Conservation (phyloP, 2,797 vertebrate genomes). For the Acipenser ruthenus region DNA sequence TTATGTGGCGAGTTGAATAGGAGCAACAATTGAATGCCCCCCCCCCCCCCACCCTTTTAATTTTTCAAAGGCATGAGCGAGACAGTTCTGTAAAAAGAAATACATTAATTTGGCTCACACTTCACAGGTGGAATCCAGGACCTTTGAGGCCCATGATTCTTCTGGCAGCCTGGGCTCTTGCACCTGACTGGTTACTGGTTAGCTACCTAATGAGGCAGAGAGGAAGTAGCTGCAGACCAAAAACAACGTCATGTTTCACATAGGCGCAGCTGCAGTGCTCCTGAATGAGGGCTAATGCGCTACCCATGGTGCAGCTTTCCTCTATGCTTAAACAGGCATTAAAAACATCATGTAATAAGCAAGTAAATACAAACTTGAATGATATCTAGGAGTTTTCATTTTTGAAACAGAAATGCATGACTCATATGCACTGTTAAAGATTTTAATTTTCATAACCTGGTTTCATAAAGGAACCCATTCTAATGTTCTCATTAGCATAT, state of each 20-base stretch:
- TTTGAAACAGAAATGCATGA: no score
- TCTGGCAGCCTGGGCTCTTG: slow-evolving; percentile 30
- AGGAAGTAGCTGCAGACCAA: slow-evolving; percentile 26
- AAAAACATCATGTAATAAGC: no score
- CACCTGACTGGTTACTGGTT: slow-evolving; percentile 27
- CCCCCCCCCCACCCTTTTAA: slow-evolving; percentile 8
- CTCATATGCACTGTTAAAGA: no score
- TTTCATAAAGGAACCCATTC: no score
- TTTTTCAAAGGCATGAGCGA: slow-evolving; percentile 20
- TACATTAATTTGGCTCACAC: slow-evolving; percentile 55
- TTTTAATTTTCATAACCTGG: no score
- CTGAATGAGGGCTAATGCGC: neutral
- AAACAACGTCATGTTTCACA: neutral
- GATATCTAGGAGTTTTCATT: no score
- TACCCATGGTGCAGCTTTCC: neutral
- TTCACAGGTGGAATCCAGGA: slow-evolving; percentile 47
- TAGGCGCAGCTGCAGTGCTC: neutral
- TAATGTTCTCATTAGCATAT: no score
- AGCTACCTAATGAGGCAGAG: slow-evolving; percentile 38
- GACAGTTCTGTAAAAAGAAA: slow-evolving; percentile 53
- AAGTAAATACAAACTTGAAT: no score
- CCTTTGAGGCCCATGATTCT: slow-evolving; percentile 31
- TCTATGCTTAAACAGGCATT: no score
- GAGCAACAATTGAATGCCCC: slow-evolving; percentile 54
- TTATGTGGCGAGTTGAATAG: slow-evolving; percentile 58